These are phyloP conservation scores for Subacronicta megacephala DNA, from an alignment of 2,888 invertebrate species.

Conservation along the genomic window DNA sequence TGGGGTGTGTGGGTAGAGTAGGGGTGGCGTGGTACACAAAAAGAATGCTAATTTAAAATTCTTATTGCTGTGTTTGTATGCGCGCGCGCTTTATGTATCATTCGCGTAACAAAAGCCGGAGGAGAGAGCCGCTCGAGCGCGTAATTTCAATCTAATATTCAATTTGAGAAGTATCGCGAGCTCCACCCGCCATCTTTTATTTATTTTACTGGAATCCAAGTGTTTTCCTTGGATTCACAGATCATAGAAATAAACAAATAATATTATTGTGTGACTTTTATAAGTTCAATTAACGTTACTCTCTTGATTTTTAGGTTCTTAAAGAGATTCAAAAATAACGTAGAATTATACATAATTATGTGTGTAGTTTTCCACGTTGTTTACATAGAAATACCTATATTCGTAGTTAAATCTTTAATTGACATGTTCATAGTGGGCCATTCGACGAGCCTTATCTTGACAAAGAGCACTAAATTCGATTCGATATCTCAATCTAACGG, in stretches of 20 bases:
- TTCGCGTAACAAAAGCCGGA: slow-evolving; percentile 85
- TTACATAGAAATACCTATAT: slow-evolving; percentile 9
- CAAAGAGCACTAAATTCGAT: slow-evolving; percentile 71
- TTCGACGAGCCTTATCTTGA: slow-evolving; percentile 55
- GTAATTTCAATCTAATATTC: slow-evolving; percentile 89
- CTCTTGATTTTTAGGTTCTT: slow-evolving; percentile 4
- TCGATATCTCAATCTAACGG: slow-evolving; percentile 74
- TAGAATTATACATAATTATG: too few species aligned
- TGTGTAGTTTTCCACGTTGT: slow-evolving; percentile 5
- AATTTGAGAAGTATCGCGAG: slow-evolving; percentile 86
- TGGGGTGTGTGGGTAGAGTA: slow-evolving; percentile 77
- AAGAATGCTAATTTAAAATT: slow-evolving; percentile 90
- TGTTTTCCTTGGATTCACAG: slow-evolving; percentile 74
- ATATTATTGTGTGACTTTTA: slow-evolving; percentile 56
- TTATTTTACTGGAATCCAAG: slow-evolving; percentile 76
- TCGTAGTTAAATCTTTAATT: slow-evolving; percentile 33
- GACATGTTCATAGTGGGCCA: slow-evolving; percentile 36
- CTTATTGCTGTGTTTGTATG: slow-evolving; percentile 87
- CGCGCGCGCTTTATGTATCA: slow-evolving; percentile 88
- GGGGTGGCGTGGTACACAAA: slow-evolving; percentile 85
- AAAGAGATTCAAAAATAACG: neutral
- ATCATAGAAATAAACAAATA: slow-evolving; percentile 64
- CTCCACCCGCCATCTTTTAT: slow-evolving; percentile 82
- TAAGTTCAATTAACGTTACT: slow-evolving; percentile 36
- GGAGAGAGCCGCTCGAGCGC: slow-evolving; percentile 84